phyloP scores from a whole-genome alignment of 2,888 invertebrate genomes.

The Diarsia mendica region DNA sequence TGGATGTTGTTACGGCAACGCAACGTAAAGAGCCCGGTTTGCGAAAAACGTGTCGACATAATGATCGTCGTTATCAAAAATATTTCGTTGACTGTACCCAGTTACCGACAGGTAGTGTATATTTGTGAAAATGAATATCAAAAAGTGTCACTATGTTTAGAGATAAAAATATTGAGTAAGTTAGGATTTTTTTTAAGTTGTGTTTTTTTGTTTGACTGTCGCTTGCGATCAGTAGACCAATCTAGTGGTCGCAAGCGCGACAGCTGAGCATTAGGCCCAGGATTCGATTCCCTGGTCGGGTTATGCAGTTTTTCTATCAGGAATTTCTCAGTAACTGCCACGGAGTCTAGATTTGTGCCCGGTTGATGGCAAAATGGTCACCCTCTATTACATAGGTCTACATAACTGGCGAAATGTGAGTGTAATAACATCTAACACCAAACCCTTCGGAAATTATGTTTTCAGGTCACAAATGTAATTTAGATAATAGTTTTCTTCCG shows the following conservation, averaged over 20 bases:
- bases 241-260: too few species aligned
- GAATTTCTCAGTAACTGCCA: neutral
- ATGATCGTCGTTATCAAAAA: slow-evolving; percentile 59
- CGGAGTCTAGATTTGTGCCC: too few species aligned
- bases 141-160: neutral
- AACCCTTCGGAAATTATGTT: neutral
- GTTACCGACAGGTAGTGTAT: slow-evolving; percentile 10
- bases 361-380: too few species aligned
- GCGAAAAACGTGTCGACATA: slow-evolving; percentile 42
- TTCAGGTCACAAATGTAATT: neutral
- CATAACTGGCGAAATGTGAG: too few species aligned
- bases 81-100: slow-evolving; percentile 41
- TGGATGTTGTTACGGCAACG: slow-evolving; percentile 46
- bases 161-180: slow-evolving; percentile 17
- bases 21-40: slow-evolving; percentile 25
- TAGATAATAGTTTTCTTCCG: neutral
- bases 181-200: too few species aligned
- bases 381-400: too few species aligned
- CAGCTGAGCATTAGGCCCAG: too few species aligned
- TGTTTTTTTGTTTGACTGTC: too few species aligned
- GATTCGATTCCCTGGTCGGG: too few species aligned
- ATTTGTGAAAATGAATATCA: slow-evolving; percentile 21
- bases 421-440: too few species aligned
- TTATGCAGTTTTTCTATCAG: neutral
- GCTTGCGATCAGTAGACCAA: too few species aligned